Evolutionary conservation across 2,797 vertebrate species (phyloP).

Genomic region (Tenualosa thibaudeaui): DNA sequence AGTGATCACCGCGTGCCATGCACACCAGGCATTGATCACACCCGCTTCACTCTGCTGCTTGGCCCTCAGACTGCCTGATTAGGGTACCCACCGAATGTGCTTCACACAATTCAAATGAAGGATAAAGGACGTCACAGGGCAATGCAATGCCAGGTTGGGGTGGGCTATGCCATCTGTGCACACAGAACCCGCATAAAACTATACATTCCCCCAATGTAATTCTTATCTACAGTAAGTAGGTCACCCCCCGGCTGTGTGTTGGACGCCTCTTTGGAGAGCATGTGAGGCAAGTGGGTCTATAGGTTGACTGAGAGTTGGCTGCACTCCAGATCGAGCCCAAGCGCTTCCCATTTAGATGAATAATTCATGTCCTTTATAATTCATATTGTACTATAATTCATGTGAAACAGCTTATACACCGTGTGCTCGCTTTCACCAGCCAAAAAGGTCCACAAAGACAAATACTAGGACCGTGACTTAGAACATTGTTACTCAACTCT

Average conservation of each 20-base stretch:
- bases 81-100: neutral
- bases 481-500: neutral
- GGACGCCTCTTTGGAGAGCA: neutral
- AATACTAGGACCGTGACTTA: neutral
- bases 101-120: neutral
- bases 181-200: neutral
- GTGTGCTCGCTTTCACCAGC: conserved; percentile 26
- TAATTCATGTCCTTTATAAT: conserved; percentile 42
- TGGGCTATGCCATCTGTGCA: neutral
- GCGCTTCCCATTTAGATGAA: conserved; percentile 39
- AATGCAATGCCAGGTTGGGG: neutral
- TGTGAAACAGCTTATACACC: conserved; percentile 24
- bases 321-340: conserved; percentile 31
- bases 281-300: conserved; percentile 26
- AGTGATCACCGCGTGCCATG: neutral
- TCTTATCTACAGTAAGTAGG: conserved; percentile 46
- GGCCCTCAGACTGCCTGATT: neutral
- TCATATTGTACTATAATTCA: conserved; percentile 47
- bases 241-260: conserved; percentile 35
- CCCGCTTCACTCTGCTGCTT: neutral
- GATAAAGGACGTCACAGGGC: neutral
- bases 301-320: conserved; percentile 28
- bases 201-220: neutral
- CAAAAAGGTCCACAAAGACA: neutral
- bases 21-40: neutral